Percentiles rank a stretch among this genome's conserved stretches.
These are phyloP conservation scores for Peromyscus nudipes DNA, from an alignment of 2,797 vertebrate species.

Conservation along the genomic window DNA sequence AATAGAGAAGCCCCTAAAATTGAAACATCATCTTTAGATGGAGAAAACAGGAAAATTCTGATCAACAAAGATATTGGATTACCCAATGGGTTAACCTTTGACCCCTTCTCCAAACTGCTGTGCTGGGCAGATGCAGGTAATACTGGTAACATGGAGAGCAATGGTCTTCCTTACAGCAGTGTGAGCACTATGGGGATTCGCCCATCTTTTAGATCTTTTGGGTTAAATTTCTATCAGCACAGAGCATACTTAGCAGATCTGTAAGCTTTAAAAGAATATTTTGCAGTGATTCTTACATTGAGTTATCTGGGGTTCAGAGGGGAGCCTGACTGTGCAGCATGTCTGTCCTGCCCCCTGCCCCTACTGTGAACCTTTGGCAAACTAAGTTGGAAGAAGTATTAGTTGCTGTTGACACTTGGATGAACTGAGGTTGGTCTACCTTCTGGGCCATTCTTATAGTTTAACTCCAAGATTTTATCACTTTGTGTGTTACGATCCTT, in stretches of 20 bases:
- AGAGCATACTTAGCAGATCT: not conserved
- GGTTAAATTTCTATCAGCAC: not conserved
- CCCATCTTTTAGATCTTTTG: not conserved
- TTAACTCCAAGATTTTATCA: not conserved
- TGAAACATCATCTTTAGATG: slow-evolving; percentile 93
- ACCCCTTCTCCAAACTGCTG: slow-evolving; percentile 91
- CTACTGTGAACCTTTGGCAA: not conserved
- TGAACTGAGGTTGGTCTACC: not conserved
- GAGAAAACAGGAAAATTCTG: slow-evolving; percentile 93
- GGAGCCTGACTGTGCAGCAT: not conserved
- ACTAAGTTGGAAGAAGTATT: not conserved
- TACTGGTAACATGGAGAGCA: rapidly evolving
- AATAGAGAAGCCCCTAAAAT: slow-evolving; percentile 99
- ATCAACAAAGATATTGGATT: slow-evolving; percentile 94
- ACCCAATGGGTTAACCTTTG: slow-evolving; percentile 96
- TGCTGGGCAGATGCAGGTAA: slow-evolving; percentile 99
- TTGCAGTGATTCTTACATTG: not conserved
- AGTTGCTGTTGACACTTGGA: not conserved
- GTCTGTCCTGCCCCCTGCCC: not conserved
- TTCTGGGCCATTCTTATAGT: not conserved
- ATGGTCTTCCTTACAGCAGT: rapidly evolving
- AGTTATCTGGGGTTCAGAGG: not conserved
- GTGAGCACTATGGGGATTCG: not conserved
- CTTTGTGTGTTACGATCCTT: not conserved
- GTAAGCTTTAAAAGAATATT: slow-evolving; percentile 46